phyloP scores from a whole-genome alignment of 2,888 invertebrate genomes.

The Uloborus plumipes region DNA sequence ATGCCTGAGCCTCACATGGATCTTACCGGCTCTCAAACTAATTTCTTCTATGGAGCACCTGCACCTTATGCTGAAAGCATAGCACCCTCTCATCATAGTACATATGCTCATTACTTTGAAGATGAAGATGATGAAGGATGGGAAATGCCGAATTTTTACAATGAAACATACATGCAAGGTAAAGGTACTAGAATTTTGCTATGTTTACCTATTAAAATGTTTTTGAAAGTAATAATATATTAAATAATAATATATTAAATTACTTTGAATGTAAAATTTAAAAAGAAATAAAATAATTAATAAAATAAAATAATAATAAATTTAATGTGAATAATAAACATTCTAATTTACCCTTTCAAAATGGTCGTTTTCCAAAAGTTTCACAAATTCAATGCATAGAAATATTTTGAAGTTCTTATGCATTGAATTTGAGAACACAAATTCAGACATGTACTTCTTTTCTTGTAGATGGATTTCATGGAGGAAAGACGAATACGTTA shows the following conservation, averaged over 20 bases:
- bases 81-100: constrained; percentile 94
- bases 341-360: no score
- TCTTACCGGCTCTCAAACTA: constrained; percentile 92
- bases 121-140: constrained; percentile 88
- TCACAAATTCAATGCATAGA: no score
- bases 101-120: constrained; percentile 95
- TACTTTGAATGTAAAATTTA: no score
- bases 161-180: constrained; percentile 92
- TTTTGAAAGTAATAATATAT: no score
- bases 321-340: no score
- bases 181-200: neutral
- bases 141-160: constrained; percentile 98
- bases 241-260: no score
- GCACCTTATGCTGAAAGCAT: constrained; percentile 95
- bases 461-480: constrained; percentile 80
- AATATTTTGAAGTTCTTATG: no score
- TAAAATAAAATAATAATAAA: no score
- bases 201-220: no score
- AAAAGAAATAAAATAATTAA: no score
- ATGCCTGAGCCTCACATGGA: constrained; percentile 73
- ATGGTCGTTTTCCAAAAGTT: no score
- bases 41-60: constrained; percentile 95
- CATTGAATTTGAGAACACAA: no score
- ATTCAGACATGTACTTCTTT: neutral
- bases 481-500: constrained; percentile 89